These are phyloP conservation scores for Neolamprologus hecqui DNA, from an alignment of 2,113 vertebrate species.

Conservation along the genomic window DNA sequence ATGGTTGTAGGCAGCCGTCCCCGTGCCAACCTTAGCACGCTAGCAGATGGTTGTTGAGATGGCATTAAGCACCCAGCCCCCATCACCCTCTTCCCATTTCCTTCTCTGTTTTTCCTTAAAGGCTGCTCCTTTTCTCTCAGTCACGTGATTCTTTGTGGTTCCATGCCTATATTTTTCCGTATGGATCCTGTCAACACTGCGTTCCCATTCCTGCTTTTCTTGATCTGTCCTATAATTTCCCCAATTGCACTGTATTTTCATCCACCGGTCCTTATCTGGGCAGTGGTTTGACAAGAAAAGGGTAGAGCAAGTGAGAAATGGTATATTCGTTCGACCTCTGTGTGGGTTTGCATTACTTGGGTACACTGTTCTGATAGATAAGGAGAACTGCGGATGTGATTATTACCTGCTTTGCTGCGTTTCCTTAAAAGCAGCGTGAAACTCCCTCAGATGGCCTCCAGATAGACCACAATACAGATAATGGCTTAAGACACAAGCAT, in stretches of 20 bases:
- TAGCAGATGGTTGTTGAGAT: conserved; percentile 52
- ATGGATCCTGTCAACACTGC: not conserved
- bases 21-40: conserved; percentile 43
- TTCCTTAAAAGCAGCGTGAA: conserved; percentile 19
- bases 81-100: not conserved
- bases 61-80: conserved; percentile 23
- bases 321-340: not conserved
- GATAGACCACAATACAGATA: not conserved
- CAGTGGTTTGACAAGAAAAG: not conserved
- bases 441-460: conserved; percentile 10
- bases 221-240: not conserved
- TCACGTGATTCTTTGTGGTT: not conserved
- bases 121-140: not conserved
- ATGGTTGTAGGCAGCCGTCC: conserved; percentile 30
- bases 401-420: conserved; percentile 33
- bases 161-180: not conserved
- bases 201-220: not conserved
- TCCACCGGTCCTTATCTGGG: not conserved
- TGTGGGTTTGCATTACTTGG: not conserved
- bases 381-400: conserved; percentile 36
- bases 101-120: not conserved
- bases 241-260: not conserved
- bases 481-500: not conserved
- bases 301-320: not conserved
- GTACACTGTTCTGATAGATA: not conserved